These are phyloP conservation scores for Eupeodes luniger DNA, from an alignment of 2,888 invertebrate genomes.

Conservation along the genomic window DNA sequence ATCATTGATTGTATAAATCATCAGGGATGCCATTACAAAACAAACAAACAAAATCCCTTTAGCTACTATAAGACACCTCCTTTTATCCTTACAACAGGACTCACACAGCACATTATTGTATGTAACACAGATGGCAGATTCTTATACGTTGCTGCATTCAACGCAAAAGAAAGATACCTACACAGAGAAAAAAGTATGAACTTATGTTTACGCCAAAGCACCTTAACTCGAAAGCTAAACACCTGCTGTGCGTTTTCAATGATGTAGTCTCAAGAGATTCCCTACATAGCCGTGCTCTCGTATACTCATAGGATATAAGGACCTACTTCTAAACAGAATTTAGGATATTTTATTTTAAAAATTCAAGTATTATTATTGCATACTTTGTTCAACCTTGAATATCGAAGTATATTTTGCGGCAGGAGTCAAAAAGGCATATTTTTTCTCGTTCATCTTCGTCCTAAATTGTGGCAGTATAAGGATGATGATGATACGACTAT, in stretches of 20 bases:
- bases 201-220: neutral
- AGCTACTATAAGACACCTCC: neutral
- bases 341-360: constrained; percentile 55
- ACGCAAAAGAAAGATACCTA: neutral
- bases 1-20: constrained; percentile 1
- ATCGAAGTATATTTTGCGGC: constrained; percentile 23
- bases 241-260: constrained; percentile 32
- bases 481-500: constrained; percentile 22
- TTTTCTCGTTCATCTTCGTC: neutral
- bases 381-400: constrained; percentile 56
- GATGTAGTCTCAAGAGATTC: neutral
- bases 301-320: too few species aligned
- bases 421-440: constrained; percentile 28
- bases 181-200: neutral
- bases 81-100: neutral
- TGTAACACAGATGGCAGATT: neutral
- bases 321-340: neutral
- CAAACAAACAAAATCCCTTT: neutral
- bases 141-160: neutral
- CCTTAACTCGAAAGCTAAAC: neutral
- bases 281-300: neutral
- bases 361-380: constrained; percentile 70
- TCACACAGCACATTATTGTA: neutral
- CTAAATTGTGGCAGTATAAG: neutral
- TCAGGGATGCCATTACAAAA: neutral